Evolutionary conservation across 1,140 invertebrate species (phyloP), one percentile per base, ranked within the genome.

Genomic region (Zaprionus kolodkinae): DNA sequence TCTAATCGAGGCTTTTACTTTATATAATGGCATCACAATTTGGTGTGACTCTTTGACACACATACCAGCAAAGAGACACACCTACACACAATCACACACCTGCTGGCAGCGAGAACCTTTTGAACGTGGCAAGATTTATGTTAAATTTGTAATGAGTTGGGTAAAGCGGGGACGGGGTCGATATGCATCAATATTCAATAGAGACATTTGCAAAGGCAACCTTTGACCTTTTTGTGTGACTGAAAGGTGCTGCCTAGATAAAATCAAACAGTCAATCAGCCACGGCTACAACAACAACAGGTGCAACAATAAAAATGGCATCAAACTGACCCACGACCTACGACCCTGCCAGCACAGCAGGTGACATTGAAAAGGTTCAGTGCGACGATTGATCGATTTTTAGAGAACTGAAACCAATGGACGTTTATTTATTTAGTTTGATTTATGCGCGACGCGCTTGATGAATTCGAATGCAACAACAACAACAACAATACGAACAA

Each of bases 31-130:
- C 65, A 63, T 72, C 68, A 78, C 81, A 85, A 85, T 85, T 85
- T 85, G 63, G 43, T 75, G 70, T 68, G 78, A 81, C 78, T 85
- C 76, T 81, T 78, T 81, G 81, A 81, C 81, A 85, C 81, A 85
- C 67, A 85, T 78, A 78, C 73, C 68, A 73, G 35, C 11, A 15
- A 15, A 36, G 27, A 38, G 17, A 45, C 12, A 13, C 33, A 56
- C n/a, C 27, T 30, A 64, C 40, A 52, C 30, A 60, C 38, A 48
- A 36, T 56, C 17, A 57, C 71, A 68, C 45, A 35, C 36, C n/a
- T 48, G 54, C 11, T 15, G 17, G 62, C 45, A 64, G 25, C 35
- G 6, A 13, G 15, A 21, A 27, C 17, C 27, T 50, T 15, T 57
- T 55, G 72, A 43, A 60, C n/a, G 2, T 3, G 38, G 66, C 50